phyloP scores from a whole-genome alignment of 2,797 vertebrate species.

The Melanotaenia nigrans region DNA sequence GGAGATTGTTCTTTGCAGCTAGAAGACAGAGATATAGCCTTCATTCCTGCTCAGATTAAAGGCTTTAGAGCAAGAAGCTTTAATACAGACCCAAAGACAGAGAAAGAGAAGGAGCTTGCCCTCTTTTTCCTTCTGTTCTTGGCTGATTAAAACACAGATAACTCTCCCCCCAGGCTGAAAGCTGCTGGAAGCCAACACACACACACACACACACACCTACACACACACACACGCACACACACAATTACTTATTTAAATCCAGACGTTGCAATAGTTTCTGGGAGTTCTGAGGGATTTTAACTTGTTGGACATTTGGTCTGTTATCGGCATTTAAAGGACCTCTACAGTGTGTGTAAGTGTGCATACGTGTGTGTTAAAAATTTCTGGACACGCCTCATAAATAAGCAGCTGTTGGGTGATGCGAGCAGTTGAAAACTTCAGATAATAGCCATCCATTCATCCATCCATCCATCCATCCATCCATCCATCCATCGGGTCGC shows the following conservation, averaged over 20 bases:
- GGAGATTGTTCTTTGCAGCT: conserved; percentile 61
- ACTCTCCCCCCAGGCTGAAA: conserved; percentile 42
- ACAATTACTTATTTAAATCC: conserved; percentile 38
- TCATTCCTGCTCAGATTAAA: conserved; percentile 75
- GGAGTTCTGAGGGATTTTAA: conserved; percentile 36
- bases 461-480: too few relatives aligned
- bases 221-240: conserved; percentile 17
- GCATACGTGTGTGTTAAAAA: not conserved
- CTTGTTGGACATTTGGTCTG: conserved; percentile 29
- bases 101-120: conserved; percentile 32
- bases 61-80: conserved; percentile 70
- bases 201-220: conserved; percentile 11
- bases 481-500: too few relatives aligned
- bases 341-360: not conserved
- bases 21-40: conserved; percentile 65
- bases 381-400: conserved; percentile 3
- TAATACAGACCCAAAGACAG: conserved; percentile 56
- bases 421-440: conserved; percentile 10
- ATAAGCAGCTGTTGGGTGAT: conserved; percentile 8
- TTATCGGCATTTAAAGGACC: not conserved
- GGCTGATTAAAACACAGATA: conserved; percentile 71
- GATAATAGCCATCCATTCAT: not conserved
- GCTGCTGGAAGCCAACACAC: conserved; percentile 48
- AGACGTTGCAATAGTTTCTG: conserved; percentile 38
- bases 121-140: conserved; percentile 51